These are phyloP conservation scores for Cyclophora punctaria DNA, from an alignment of 2,888 invertebrate species.

Conservation along the genomic window DNA sequence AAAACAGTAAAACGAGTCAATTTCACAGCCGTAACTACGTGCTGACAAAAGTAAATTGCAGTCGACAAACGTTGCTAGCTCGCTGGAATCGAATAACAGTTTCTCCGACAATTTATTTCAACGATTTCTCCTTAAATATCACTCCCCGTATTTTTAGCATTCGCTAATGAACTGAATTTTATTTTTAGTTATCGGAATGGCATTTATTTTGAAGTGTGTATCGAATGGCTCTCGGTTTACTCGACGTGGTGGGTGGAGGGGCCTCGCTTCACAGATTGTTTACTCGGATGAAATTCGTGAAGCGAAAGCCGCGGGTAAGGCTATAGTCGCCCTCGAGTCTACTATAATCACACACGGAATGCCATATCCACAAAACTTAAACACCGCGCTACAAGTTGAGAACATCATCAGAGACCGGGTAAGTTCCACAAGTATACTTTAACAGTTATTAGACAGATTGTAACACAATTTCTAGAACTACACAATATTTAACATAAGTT, in stretches of 20 bases:
- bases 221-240: conserved; percentile 27
- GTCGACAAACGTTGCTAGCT: conserved; percentile 14
- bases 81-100: conserved; percentile 17
- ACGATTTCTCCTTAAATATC: conserved; percentile 19
- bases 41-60: conserved; percentile 16
- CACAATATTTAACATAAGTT: no score
- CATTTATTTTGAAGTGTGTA: conserved; percentile 38
- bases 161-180: conserved; percentile 28
- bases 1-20: conserved; percentile 13
- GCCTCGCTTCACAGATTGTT: conserved; percentile 34
- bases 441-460: no score
- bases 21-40: conserved; percentile 9
- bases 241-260: conserved; percentile 25
- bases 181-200: conserved; percentile 43
- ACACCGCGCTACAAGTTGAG: conserved; percentile 89
- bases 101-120: conserved; percentile 20
- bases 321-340: conserved; percentile 96
- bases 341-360: conserved; percentile 99
- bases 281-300: conserved; percentile 77
- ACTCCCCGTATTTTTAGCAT: conserved; percentile 22
- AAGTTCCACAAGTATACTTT: conserved; percentile 22
- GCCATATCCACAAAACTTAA: conserved; percentile 93
- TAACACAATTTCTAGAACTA: conserved; percentile 11
- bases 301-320: conserved; percentile 77
- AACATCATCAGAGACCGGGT: conserved; percentile 82